Evolutionary conservation across 2,113 vertebrate genomes (phyloP).

Genomic region (Leptosomus discolor): DNA sequence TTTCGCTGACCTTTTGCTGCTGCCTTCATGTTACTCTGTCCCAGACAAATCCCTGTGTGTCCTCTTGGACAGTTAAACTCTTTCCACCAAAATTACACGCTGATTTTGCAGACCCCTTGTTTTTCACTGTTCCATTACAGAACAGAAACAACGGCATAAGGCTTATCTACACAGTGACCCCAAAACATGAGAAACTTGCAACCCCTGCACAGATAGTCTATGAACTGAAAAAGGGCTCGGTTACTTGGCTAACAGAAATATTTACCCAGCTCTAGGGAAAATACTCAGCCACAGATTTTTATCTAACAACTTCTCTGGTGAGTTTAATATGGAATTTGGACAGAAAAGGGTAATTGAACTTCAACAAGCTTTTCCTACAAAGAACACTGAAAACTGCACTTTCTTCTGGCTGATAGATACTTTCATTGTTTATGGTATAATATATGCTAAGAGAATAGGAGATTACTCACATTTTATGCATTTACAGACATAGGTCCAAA

Average conservation of each 20-base stretch:
- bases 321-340: background rate
- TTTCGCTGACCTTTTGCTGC: background rate
- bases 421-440: background rate
- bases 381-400: background rate
- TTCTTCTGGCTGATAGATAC: background rate
- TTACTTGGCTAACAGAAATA: background rate
- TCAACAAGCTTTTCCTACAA: background rate
- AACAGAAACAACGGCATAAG: background rate
- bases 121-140: background rate
- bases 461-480: background rate
- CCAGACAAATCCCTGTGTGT: background rate
- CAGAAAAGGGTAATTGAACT: background rate
- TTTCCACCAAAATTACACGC: background rate
- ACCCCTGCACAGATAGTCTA: background rate
- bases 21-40: background rate
- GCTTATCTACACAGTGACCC: background rate
- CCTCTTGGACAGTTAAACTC: background rate
- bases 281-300: conserved; percentile 31
- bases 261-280: conserved; percentile 22
- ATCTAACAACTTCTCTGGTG: conserved; percentile 1
- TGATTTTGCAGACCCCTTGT: background rate
- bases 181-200: conserved; percentile 29
- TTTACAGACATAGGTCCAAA: background rate
- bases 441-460: background rate
- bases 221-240: background rate